These are phyloP conservation scores for Bombus pascuorum DNA, from an alignment of 1,140 invertebrate species.

Conservation along the genomic window DNA sequence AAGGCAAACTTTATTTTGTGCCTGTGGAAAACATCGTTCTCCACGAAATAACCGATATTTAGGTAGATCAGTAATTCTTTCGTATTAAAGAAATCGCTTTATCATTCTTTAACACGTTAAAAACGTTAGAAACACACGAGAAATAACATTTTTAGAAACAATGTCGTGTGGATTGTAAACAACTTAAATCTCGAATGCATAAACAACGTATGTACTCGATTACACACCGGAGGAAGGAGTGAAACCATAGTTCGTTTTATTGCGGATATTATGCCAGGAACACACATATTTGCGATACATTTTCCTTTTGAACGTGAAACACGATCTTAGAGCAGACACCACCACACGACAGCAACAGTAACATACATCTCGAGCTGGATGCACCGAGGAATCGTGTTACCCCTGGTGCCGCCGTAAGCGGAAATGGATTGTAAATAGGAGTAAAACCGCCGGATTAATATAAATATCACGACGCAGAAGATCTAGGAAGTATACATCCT, in stretches of 20 bases:
- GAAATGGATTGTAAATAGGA: constrained; percentile 34
- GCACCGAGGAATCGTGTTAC: constrained; percentile 45
- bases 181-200: not conserved
- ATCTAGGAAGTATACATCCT: not conserved
- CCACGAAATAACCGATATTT: not conserved
- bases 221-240: constrained; percentile 1
- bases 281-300: constrained; percentile 34
- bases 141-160: not conserved
- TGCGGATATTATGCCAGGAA: constrained; percentile 49
- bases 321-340: constrained; percentile 10
- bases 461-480: not conserved
- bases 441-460: constrained; percentile 30
- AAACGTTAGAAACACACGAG: not conserved
- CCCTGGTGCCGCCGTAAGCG: constrained; percentile 10
- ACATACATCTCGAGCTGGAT: constrained; percentile 15
- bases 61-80: not conserved
- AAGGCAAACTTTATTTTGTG: not conserved
- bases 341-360: not conserved
- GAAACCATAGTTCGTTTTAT: constrained; percentile 39
- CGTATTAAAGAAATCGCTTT: not conserved
- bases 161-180: constrained; percentile 4
- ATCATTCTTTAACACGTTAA: not conserved
- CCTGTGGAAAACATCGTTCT: not conserved
- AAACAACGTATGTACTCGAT: constrained; percentile 17
- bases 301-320: constrained; percentile 41